Conservation (phyloP, 2,113 vertebrate species). For the Neopipo cinnamomea region DNA sequence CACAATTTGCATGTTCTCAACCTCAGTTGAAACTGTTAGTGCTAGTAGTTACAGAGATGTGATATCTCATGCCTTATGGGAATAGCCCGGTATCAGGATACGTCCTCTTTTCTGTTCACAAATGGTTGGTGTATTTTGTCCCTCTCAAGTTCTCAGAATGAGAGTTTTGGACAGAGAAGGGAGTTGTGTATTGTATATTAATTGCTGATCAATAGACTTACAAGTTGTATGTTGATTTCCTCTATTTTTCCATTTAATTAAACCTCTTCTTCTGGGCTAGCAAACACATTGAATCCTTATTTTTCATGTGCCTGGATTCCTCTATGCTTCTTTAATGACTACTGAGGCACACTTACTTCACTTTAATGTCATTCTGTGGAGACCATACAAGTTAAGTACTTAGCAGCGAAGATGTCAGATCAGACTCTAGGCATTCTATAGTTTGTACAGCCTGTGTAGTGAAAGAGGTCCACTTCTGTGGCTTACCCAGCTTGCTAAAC, state of each 20-base stretch:
- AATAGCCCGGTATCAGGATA: not conserved
- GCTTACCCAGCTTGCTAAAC: not conserved
- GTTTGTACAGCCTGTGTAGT: not conserved
- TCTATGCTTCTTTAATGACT: not conserved
- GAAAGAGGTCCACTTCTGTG: not conserved
- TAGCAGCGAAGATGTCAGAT: not conserved
- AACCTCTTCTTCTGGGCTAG: not conserved
- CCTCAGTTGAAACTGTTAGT: not conserved
- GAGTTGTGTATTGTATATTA: not conserved
- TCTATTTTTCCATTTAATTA: not conserved
- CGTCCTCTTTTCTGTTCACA: not conserved
- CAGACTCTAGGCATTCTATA: not conserved
- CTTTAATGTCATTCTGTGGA: not conserved
- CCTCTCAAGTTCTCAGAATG: not conserved
- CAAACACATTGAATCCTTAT: not conserved
- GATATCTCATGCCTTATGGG: not conserved
- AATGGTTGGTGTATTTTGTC: not conserved
- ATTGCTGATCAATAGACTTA: not conserved
- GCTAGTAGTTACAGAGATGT: not conserved
- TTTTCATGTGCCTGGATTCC: not conserved
- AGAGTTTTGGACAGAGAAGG: not conserved
- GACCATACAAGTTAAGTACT: not conserved
- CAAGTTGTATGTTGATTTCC: not conserved
- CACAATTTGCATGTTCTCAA: not conserved
- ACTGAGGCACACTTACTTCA: not conserved